Percentiles rank a stretch among this genome's conserved stretches.
Conservation (phyloP, 2,797 vertebrate genomes). For the Cygnus olor region DNA sequence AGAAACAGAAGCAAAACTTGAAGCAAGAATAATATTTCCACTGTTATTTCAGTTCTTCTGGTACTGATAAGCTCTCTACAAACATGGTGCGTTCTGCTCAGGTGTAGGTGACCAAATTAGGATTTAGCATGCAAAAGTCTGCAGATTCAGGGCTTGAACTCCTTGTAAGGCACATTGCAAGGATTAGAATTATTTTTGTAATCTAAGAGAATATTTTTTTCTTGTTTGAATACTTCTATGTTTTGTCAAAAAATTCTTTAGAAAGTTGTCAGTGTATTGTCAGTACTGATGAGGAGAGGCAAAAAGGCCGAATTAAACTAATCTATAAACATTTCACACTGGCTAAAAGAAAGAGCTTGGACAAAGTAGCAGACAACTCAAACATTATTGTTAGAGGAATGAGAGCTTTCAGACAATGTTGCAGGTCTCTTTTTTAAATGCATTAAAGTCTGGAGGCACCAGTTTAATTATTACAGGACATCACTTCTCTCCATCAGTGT, state of each 20-base stretch:
- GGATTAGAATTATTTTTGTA: neutral
- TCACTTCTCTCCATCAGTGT: neutral
- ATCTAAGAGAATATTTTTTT: neutral
- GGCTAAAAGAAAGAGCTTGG: neutral
- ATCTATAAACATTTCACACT: neutral
- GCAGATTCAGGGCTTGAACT: neutral
- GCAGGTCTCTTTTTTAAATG: neutral
- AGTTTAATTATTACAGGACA: neutral
- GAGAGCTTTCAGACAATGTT: neutral
- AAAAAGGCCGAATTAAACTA: neutral
- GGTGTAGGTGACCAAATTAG: rapidly evolving
- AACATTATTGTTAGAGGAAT: neutral
- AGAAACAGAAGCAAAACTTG: neutral
- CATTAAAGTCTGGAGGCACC: neutral
- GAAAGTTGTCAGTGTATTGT: neutral
- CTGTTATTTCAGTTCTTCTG: neutral
- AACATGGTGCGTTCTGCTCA: rapidly evolving
- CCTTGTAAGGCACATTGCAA: neutral
- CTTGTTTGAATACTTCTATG: neutral
- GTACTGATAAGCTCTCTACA: neutral
- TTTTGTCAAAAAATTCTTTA: neutral
- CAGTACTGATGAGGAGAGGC: neutral
- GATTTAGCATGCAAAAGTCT: neutral
- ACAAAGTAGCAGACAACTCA: neutral
- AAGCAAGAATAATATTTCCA: neutral